A percentile compares a stretch with the other conserved stretches of the same genome.
Conservation (phyloP, 2,797 vertebrate species). For the Ficedula albicollis region DNA sequence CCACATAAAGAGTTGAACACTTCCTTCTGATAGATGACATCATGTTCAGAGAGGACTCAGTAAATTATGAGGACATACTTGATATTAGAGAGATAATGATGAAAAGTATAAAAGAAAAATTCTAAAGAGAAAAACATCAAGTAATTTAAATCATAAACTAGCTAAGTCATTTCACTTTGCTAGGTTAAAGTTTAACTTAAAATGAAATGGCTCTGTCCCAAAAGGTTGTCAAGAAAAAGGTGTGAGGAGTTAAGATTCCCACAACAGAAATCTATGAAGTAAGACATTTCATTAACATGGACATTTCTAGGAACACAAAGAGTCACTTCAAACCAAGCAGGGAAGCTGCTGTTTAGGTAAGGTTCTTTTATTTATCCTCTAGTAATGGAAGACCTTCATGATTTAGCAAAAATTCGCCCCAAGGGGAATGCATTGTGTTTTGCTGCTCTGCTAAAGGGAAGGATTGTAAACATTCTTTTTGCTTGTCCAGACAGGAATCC, state of each 20-base stretch:
- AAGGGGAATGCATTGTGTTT: constrained; percentile 20
- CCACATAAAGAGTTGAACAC: rapidly evolving
- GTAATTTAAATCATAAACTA: background rate
- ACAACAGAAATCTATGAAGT: background rate
- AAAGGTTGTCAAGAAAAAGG: background rate
- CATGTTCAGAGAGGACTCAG: background rate
- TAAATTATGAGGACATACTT: background rate
- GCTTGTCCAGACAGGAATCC: constrained; percentile 52
- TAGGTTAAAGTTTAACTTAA: background rate
- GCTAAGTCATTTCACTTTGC: background rate
- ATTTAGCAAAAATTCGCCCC: constrained; percentile 21
- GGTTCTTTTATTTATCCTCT: constrained; percentile 27
- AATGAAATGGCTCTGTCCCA: background rate
- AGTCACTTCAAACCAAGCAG: background rate
- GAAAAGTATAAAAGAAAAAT: background rate
- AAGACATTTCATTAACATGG: background rate
- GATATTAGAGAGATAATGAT: background rate
- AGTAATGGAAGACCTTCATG: background rate
- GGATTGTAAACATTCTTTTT: constrained; percentile 63
- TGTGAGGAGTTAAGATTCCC: background rate
- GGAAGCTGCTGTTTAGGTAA: constrained; percentile 17
- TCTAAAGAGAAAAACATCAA: background rate
- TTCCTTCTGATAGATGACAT: background rate
- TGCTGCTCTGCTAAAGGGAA: constrained; percentile 17
- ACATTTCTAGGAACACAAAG: background rate